Conservation (phyloP, 2,888 invertebrate genomes). For the Andrena chrysosceles region DNA sequence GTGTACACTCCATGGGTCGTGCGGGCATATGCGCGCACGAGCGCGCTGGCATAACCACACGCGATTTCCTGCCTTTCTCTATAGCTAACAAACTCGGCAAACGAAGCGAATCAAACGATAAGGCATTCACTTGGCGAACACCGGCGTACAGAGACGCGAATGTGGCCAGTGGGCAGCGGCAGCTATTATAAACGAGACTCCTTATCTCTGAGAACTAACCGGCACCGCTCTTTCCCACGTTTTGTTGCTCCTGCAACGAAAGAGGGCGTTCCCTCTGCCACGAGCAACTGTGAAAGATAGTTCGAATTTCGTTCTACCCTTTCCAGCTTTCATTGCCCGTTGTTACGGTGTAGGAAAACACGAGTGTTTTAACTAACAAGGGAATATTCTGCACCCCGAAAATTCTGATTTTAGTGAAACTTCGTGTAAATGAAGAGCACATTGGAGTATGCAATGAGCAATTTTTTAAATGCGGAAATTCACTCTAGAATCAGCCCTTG, state of each 20-base stretch:
- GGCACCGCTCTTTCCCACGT: slow-evolving; percentile 79
- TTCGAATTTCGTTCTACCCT: slow-evolving; percentile 64
- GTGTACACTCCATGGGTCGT: slow-evolving; percentile 28
- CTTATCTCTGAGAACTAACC: slow-evolving; percentile 80
- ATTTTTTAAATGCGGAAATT: too few species aligned
- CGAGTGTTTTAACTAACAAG: too few species aligned
- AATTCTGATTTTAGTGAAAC: too few species aligned
- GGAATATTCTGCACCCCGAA: too few species aligned
- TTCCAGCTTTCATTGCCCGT: slow-evolving; percentile 32
- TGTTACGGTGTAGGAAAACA: too few species aligned
- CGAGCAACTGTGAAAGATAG: slow-evolving; percentile 61
- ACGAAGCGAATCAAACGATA: slow-evolving; percentile 80
- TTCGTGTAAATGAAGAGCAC: too few species aligned
- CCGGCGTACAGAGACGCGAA: slow-evolving; percentile 62
- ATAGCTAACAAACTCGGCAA: slow-evolving; percentile 70
- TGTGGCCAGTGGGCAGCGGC: slow-evolving; percentile 74
- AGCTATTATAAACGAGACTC: slow-evolving; percentile 79
- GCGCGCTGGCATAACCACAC: slow-evolving; percentile 60
- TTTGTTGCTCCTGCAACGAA: slow-evolving; percentile 71
- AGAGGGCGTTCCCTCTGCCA: slow-evolving; percentile 52
- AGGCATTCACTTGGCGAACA: slow-evolving; percentile 76
- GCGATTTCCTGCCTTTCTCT: slow-evolving; percentile 82
- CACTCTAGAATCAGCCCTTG: too few species aligned
- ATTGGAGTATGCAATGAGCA: too few species aligned
- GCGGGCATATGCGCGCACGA: slow-evolving; percentile 31